These are phyloP conservation scores for Cladopsammia gracilis DNA, from an alignment of 64 coral and sea anemone genomes.

Conservation along the genomic window DNA sequence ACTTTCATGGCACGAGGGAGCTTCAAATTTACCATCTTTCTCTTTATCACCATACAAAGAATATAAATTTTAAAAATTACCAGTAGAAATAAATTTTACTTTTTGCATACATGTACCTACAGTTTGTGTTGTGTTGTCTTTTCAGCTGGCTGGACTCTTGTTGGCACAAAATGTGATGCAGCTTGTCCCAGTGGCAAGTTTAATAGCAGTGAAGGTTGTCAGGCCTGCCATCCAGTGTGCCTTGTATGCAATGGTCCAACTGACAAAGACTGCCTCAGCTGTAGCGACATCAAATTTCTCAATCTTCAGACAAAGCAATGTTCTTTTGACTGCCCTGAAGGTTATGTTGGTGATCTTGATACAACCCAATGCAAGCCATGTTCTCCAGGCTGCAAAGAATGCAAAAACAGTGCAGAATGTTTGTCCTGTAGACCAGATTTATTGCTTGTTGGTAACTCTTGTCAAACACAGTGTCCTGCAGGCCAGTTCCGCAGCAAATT, in stretches of 20 bases:
- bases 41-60: too few species aligned
- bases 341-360: constrained; percentile 74
- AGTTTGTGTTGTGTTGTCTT: background rate
- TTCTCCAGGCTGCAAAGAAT: constrained; percentile 74
- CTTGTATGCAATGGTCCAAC: constrained; percentile 78
- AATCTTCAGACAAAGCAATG: constrained; percentile 66
- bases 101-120: background rate
- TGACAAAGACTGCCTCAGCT: constrained; percentile 78
- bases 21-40: too few species aligned
- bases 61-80: too few species aligned
- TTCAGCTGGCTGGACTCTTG: constrained; percentile 69
- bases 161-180: constrained; percentile 50
- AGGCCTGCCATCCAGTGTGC: constrained; percentile 77
- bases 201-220: constrained; percentile 42
- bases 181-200: constrained; percentile 69
- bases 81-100: background rate
- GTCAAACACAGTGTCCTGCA: constrained; percentile 77
- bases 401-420: constrained; percentile 57
- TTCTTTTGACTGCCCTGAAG: constrained; percentile 80
- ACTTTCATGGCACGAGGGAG: too few species aligned
- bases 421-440: constrained; percentile 65
- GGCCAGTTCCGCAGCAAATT: constrained; percentile 64
- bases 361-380: constrained; percentile 83
- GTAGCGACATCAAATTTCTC: constrained; percentile 91
- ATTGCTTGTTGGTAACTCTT: constrained; percentile 61